A percentile compares a stretch with the other conserved stretches of the same genome.
These are phyloP conservation scores for Eueremaeus valkanovi DNA, from an alignment of 2,888 invertebrate species.

Conservation along the genomic window DNA sequence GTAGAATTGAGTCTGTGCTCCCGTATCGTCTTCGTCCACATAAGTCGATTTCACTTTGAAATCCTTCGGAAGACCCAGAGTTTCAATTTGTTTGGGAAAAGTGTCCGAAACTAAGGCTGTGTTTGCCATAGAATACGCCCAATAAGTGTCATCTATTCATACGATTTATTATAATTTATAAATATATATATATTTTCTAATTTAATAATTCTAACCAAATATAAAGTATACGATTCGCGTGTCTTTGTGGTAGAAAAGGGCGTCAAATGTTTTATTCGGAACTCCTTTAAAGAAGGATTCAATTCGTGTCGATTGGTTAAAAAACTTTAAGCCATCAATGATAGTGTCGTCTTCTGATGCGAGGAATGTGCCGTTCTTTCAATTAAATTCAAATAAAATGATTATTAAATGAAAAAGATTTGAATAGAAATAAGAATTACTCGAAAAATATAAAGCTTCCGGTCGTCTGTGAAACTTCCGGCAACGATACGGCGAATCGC, in stretches of 20 bases:
- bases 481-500: not conserved
- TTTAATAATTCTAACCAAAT: not conserved
- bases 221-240: not conserved
- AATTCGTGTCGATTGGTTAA: not conserved
- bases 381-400: not conserved
- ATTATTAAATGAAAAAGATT: not conserved
- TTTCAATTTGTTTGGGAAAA: not conserved
- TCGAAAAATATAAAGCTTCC: not conserved
- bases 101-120: not conserved
- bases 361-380: not conserved
- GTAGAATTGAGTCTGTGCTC: conserved; percentile 1
- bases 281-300: not conserved
- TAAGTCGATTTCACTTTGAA: not conserved
- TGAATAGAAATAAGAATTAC: not conserved
- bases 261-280: not conserved
- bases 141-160: not conserved
- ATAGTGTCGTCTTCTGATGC: not conserved
- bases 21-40: not conserved
- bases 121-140: not conserved
- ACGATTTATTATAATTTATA: not conserved
- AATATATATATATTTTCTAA: not conserved
- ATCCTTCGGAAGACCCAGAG: not conserved
- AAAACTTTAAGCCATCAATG: not conserved
- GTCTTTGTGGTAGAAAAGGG: not conserved
- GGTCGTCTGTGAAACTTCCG: conserved; percentile 14